Base-by-base conservation (phyloP, 1,140 invertebrate species). In the Cheumatopsyche charites region DNA sequence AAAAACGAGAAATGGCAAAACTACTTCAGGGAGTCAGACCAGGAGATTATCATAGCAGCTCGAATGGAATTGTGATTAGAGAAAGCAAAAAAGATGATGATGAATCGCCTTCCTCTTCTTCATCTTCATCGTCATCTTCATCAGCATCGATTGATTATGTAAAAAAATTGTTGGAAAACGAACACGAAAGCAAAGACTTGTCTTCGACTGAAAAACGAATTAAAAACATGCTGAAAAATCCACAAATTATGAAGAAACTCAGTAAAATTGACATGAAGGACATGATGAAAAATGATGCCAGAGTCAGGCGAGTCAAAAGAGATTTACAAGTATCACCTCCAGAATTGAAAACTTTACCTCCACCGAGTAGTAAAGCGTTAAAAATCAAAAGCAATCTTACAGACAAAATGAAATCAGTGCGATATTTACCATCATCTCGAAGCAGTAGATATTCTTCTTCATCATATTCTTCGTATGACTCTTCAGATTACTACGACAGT, bases 401-500 rank as follows among this genome's bases (percentile, higher is more conserved):
- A 1, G 13, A 25, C 23, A 23, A 25, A 25, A 0, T 58, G 0
- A 58, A 58, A 58, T 0, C 19, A 2, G 55, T 58, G 21, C 23
- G 55, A 52, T 19, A 19, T 19, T 19, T 21, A 25, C 55, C 55
- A 36, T 4, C 42, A 66, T 47, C 3, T 36, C 3, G 29, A 36
- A 3, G 29, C 29, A 3, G 29, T 36, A 36, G 29, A 3, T 9
- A 9, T 4, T 36, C 29, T 4, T 36, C 29, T 36, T 68, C 71
- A 29, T 49, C 21, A 42, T 42, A 61, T 66, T 62, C n/a, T n/a
- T n/a, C n/a, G n/a, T n/a, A 21, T 41, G 19, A 62, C 62, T 55
- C 62, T 25, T 13, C 58, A 29, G 49, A 73, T 11, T 65, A 65
- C 43, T 65, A 42, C 63, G 42, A 66, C 21, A 58, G 55, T 12